Base-by-base conservation (phyloP, 2,113 vertebrate genomes). In the Ammodytes marinus region DNA sequence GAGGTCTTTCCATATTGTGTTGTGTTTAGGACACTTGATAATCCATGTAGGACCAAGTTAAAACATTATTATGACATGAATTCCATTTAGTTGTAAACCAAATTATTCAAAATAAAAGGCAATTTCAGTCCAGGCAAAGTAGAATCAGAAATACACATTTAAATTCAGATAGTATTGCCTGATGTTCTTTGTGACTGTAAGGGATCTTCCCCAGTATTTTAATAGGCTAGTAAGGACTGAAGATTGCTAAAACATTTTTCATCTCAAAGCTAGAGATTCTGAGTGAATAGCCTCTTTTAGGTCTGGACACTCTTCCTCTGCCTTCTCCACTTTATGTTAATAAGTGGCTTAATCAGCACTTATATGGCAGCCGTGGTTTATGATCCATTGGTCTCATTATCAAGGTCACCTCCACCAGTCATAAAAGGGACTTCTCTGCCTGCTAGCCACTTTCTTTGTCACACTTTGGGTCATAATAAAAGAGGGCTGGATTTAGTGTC, bases 341-440 rank as follows among this genome's bases (percentile, higher is more conserved):
- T 84, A 84, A 92, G 82, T 86, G 64, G 77, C 76, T 89, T 82
- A 53, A 83, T 74, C 60, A 40, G 47, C 45, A 10, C 76, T 82
- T 35, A 3, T 66, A 46, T 46, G 1, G 52, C 57, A 54, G 61
- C 50, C 81, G 78, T 35, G 50, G 53, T 68, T 90, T 84, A 50
- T 68, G 58, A 73, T 73, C 45, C 75, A 89, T 89, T 89, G 82
- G 79, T 79, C 81, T 76, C 40, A 1, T 0, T 61, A 59, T 86
- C 79, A 90, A 86, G 75, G 89, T 91, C 75, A 81, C 74, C 69
- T 80, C 45, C 69, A 69, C 63, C 15, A 63, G 27, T 27, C 27
- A 81, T 90, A 65, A 90, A 89, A 87, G 27, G 37, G 70, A 6
- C 83, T 76, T 15, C 49, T 89, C 82, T 78, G 69, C 82, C 72